A percentile compares a stretch with the other conserved stretches of the same genome.
phyloP scores from a whole-genome alignment of 2,797 vertebrate species.

The Coregonus sp. region DNA sequence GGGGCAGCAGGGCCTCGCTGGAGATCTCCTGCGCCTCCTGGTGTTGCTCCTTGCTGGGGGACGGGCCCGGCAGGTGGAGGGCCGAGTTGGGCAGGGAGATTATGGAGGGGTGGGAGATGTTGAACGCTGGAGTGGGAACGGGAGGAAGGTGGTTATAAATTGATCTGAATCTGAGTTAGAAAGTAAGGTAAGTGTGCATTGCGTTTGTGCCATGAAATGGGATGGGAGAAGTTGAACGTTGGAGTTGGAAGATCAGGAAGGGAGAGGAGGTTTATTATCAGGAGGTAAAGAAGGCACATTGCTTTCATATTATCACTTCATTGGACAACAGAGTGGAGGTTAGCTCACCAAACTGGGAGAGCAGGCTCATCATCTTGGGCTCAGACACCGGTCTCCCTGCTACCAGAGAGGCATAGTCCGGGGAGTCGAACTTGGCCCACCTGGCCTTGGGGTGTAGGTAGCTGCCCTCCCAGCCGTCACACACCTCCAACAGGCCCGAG shows the following conservation, averaged over 20 bases:
- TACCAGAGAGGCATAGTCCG: constrained; percentile 11
- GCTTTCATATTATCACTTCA: no score
- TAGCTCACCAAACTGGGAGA: constrained; percentile 20
- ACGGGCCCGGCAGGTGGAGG: no score
- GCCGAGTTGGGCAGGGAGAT: constrained; percentile 1
- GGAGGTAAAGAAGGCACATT: not conserved
- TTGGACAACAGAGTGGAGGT: not conserved
- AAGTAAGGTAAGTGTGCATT: no score
- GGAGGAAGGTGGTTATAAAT: no score
- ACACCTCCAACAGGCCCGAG: constrained; percentile 60
- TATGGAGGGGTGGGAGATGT: not conserved
- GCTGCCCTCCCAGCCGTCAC: constrained; percentile 50
- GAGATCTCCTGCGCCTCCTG: constrained; percentile 6
- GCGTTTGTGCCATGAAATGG: no score
- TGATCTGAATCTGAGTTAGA: no score
- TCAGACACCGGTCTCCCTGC: not conserved
- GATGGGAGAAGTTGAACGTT: not conserved
- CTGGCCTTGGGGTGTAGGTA: constrained; percentile 43
- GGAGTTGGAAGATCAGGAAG: not conserved
- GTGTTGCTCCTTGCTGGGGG: no score
- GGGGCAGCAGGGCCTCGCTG: constrained; percentile 5
- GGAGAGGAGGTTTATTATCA: not conserved
- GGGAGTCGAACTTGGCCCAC: constrained; percentile 53
- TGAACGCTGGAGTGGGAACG: no score
- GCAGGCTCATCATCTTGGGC: constrained; percentile 5